Evolutionary conservation across 1,140 invertebrate species (phyloP).

Genomic region (Scaptomyza pallida): DNA sequence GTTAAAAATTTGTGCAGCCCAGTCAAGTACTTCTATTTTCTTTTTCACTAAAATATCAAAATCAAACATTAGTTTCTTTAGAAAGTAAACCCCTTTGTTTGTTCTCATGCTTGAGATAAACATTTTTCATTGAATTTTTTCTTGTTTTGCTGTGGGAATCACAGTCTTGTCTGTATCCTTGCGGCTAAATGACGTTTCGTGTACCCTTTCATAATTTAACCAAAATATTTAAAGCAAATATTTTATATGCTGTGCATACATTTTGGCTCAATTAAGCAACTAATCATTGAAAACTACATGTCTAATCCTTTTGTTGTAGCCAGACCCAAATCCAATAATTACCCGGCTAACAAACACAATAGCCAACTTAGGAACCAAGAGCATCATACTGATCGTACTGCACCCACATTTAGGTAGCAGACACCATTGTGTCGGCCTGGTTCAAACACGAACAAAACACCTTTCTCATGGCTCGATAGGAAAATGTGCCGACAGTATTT

Average conservation of each 20-base stretch:
- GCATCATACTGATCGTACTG: conserved; percentile 17
- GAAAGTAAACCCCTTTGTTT: neutral
- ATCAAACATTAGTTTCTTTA: neutral
- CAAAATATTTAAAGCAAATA: conserved; percentile 81
- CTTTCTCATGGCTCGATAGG: conserved; percentile 31
- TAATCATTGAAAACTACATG: conserved; percentile 69
- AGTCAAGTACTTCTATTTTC: neutral
- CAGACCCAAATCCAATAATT: conserved; percentile 33
- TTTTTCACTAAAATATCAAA: neutral
- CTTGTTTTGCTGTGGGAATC: conserved; percentile 1
- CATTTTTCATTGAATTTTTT: neutral
- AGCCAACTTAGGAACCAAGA: conserved; percentile 3
- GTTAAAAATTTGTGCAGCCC: neutral
- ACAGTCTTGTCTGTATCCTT: conserved; percentile 8
- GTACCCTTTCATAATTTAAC: conserved; percentile 72
- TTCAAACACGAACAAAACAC: conserved; percentile 54
- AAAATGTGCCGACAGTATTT: conserved; percentile 71
- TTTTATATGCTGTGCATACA: conserved; percentile 74
- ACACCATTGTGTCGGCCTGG: conserved; percentile 40
- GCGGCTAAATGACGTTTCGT: conserved; percentile 11
- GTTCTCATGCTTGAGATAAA: neutral
- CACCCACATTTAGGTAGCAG: conserved; percentile 59
- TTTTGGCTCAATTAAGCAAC: conserved; percentile 77
- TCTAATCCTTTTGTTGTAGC: conserved; percentile 61
- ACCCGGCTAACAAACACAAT: conserved; percentile 36